A percentile compares a stretch with the other conserved stretches of the same genome.
These are phyloP conservation scores for Strix uralensis DNA, from an alignment of 2,113 vertebrate genomes.

Conservation along the genomic window DNA sequence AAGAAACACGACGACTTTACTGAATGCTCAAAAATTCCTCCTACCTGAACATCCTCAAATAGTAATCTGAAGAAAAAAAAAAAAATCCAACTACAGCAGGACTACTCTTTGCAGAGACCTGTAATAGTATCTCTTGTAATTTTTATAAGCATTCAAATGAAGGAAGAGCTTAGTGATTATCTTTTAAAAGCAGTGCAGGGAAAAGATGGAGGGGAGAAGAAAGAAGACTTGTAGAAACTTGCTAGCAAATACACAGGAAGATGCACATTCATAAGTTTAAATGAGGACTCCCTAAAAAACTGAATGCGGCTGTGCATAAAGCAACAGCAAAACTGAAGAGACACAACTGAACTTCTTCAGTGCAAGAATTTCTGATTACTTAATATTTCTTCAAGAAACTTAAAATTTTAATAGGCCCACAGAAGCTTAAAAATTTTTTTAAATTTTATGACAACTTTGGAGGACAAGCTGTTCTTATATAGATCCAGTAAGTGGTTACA, in stretches of 20 bases:
- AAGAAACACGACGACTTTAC: not conserved
- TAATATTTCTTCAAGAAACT: not conserved
- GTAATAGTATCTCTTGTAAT: not conserved
- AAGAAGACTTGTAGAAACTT: not conserved
- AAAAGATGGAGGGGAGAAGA: not conserved
- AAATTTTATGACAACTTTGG: not conserved
- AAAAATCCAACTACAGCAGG: not conserved
- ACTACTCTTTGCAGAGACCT: not conserved
- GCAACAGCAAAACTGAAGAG: not conserved
- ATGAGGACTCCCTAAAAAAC: slow-evolving; percentile 4
- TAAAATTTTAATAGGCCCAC: not conserved
- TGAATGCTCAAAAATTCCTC: not conserved
- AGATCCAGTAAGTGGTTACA: not conserved
- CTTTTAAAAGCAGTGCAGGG: not conserved
- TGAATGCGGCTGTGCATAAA: not conserved
- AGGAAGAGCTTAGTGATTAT: not conserved
- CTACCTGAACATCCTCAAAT: not conserved
- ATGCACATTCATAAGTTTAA: not conserved
- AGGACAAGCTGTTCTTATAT: not conserved
- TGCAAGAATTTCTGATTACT: not conserved
- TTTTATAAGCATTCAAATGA: not conserved
- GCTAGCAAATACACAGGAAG: not conserved
- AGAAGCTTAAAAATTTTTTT: not conserved
- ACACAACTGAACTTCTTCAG: not conserved
- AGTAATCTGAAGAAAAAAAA: not conserved